A percentile compares a stretch with the other conserved stretches of the same genome.
Evolutionary conservation across 2,797 vertebrate genomes (phyloP).

Genomic region (Gymnopithys bicolor): DNA sequence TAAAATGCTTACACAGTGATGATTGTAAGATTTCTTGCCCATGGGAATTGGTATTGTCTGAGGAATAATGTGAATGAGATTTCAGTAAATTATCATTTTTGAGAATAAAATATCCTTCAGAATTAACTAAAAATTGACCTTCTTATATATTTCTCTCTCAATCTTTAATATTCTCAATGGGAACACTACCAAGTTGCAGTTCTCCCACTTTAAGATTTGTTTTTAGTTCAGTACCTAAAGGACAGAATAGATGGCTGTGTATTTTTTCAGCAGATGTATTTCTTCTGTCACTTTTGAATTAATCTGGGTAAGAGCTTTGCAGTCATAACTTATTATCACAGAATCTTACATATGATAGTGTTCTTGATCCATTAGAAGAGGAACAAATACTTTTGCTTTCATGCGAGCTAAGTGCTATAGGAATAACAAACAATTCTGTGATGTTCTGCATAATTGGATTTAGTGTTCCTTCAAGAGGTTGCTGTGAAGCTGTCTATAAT

Average conservation of each 20-base stretch:
- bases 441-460: conserved; percentile 54
- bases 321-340: conserved; percentile 34
- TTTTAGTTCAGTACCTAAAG: background rate
- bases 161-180: background rate
- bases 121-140: background rate
- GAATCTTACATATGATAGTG: conserved; percentile 17
- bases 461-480: conserved; percentile 57
- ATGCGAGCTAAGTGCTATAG: conserved; percentile 51
- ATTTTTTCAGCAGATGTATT: background rate
- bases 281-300: conserved; percentile 38
- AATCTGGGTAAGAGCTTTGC: conserved; percentile 46
- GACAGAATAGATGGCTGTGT: background rate
- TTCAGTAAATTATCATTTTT: background rate
- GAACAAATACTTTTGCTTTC: conserved; percentile 34
- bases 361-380: conserved; percentile 35
- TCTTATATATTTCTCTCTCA: background rate
- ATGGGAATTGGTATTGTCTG: background rate
- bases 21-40: background rate
- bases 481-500: conserved; percentile 30
- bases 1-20: background rate
- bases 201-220: background rate
- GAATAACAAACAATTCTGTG: conserved; percentile 61
- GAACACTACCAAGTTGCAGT: background rate
- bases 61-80: background rate
- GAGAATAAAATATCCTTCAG: background rate